These are phyloP conservation scores for Dasysyrphus tricinctus DNA, from an alignment of 2,888 invertebrate species.

Conservation along the genomic window DNA sequence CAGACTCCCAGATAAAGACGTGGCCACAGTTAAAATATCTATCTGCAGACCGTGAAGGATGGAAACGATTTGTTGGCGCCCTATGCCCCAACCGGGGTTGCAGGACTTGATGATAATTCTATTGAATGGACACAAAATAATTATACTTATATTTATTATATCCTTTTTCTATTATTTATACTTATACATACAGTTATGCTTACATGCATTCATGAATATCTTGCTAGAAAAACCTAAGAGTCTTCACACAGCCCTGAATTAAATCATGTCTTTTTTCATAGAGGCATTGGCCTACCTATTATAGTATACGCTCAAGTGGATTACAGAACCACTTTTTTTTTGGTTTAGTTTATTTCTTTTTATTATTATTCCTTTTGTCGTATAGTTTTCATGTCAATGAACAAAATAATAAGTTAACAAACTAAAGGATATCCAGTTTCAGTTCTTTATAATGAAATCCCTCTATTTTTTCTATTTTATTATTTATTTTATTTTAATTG, in stretches of 20 bases:
- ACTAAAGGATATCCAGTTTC: conserved; percentile 26
- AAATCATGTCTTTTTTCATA: not conserved
- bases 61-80: no score
- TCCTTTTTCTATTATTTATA: no score
- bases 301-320: not conserved
- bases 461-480: conserved; percentile 28
- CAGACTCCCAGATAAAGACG: no score
- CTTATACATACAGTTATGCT: no score
- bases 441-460: not conserved
- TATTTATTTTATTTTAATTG: conserved; percentile 69
- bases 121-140: no score
- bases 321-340: not conserved
- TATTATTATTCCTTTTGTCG: not conserved
- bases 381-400: conserved; percentile 15
- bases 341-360: not conserved
- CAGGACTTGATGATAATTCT: no score
- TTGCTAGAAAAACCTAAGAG: not conserved
- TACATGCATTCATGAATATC: no score
- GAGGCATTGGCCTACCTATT: not conserved
- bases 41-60: no score
- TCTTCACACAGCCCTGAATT: not conserved
- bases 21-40: no score
- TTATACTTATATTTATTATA: no score
- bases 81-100: no score
- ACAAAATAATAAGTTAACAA: conserved; percentile 1